Evolutionary conservation across 1,140 invertebrate species (phyloP).

Genomic region (Cotesia glomerata): DNA sequence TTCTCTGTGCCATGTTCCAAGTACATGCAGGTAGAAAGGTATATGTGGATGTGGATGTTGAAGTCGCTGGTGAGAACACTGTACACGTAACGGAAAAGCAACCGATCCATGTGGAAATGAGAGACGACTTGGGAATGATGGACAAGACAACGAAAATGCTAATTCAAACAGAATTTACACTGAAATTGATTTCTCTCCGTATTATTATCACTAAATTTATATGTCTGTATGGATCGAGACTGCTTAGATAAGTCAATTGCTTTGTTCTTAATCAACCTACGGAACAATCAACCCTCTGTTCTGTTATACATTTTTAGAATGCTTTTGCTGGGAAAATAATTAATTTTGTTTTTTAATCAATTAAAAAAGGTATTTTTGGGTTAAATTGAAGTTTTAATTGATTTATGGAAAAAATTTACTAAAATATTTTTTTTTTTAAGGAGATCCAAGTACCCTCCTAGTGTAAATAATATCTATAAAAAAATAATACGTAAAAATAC

Average conservation of each 20-base stretch:
- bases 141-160: slow-evolving; percentile 20
- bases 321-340: too few relatives aligned
- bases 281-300: neutral
- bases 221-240: neutral
- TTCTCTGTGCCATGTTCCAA: neutral
- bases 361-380: too few relatives aligned
- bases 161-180: slow-evolving; percentile 12
- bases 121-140: slow-evolving; percentile 18
- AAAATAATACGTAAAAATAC: too few relatives aligned
- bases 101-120: slow-evolving; percentile 25
- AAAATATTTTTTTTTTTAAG: too few relatives aligned
- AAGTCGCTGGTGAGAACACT: too few relatives aligned
- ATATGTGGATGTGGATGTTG: neutral
- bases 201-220: neutral
- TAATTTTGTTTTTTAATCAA: too few relatives aligned
- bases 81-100: neutral
- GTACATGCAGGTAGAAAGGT: too few relatives aligned
- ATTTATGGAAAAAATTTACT: too few relatives aligned
- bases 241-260: neutral
- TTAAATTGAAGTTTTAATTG: too few relatives aligned
- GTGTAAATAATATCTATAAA: too few relatives aligned
- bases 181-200: slow-evolving; percentile 12
- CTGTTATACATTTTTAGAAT: too few relatives aligned
- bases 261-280: neutral
- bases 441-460: too few relatives aligned